Conservation (phyloP, 92 coral and sea anemone genomes). For the Phenganax marumi region DNA sequence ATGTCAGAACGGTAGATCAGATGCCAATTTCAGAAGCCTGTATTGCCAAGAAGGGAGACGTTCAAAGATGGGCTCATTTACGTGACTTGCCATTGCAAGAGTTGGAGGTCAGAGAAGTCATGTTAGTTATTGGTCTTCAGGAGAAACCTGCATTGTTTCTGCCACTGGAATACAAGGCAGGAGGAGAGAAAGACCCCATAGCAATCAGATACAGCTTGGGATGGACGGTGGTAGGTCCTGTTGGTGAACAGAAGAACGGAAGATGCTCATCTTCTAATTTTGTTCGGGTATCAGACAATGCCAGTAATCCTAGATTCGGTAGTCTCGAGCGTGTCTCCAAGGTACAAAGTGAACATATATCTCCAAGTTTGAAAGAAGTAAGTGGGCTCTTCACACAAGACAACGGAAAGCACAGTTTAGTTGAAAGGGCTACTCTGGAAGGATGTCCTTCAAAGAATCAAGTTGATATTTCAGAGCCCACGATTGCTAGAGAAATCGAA, state of each 20-base stretch:
- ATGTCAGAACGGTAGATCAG: constrained; percentile 58
- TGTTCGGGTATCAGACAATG: constrained; percentile 31
- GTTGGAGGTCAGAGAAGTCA: background rate
- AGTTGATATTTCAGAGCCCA: no score
- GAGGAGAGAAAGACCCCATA: constrained; percentile 42
- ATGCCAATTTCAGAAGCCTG: constrained; percentile 56
- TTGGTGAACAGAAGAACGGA: constrained; percentile 20
- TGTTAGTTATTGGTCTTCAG: constrained; percentile 32
- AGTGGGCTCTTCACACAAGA: no score
- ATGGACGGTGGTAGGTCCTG: constrained; percentile 60
- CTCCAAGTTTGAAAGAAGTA: background rate
- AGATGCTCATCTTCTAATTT: constrained; percentile 41
- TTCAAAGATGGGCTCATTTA: constrained; percentile 23
- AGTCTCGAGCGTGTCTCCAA: constrained; percentile 32
- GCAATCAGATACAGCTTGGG: constrained; percentile 42
- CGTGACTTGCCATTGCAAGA: constrained; percentile 1
- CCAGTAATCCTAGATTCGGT: no score
- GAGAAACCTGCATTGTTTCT: constrained; percentile 51
- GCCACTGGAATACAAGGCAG: constrained; percentile 55
- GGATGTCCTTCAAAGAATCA: no score
- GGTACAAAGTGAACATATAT: constrained; percentile 28
- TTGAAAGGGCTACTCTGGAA: no score
- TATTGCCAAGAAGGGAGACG: constrained; percentile 22
- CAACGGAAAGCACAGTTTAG: no score
- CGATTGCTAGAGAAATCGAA: constrained; percentile 18